phyloP scores from a whole-genome alignment of 2,113 vertebrate species.

The Charina bottae region DNA sequence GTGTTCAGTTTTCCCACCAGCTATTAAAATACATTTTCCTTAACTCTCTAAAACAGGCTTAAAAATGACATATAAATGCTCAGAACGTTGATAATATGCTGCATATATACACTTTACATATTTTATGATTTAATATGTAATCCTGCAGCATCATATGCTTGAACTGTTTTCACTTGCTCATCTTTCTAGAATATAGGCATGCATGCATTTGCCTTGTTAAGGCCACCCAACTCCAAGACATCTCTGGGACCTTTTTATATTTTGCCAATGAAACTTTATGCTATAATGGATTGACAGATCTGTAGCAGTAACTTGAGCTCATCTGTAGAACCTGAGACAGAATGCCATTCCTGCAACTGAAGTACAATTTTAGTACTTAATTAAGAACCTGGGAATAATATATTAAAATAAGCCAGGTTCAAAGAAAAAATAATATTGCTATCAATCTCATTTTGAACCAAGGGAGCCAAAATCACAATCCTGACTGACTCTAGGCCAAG shows the following conservation, averaged over 20 bases:
- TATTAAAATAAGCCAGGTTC: neutral
- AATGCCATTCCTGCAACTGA: neutral
- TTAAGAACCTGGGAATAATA: neutral
- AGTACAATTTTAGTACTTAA: neutral
- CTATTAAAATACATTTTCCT: neutral
- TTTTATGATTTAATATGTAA: neutral
- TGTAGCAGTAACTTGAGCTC: neutral
- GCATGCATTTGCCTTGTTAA: neutral
- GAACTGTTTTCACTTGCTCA: neutral
- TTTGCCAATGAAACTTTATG: neutral
- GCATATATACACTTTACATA: neutral
- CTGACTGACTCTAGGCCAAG: neutral
- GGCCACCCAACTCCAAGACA: neutral
- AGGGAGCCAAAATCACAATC: neutral
- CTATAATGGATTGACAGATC: too few relatives aligned
- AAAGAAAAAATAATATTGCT: neutral
- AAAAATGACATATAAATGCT: neutral
- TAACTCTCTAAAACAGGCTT: neutral
- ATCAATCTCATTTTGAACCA: neutral
- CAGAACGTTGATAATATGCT: neutral
- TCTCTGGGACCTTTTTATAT: neutral
- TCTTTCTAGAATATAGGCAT: neutral
- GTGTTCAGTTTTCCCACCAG: neutral
- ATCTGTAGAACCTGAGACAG: neutral
- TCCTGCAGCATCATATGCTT: neutral